phyloP scores from a whole-genome alignment of 2,113 vertebrate species.

The Grammomys dolichurus region DNA sequence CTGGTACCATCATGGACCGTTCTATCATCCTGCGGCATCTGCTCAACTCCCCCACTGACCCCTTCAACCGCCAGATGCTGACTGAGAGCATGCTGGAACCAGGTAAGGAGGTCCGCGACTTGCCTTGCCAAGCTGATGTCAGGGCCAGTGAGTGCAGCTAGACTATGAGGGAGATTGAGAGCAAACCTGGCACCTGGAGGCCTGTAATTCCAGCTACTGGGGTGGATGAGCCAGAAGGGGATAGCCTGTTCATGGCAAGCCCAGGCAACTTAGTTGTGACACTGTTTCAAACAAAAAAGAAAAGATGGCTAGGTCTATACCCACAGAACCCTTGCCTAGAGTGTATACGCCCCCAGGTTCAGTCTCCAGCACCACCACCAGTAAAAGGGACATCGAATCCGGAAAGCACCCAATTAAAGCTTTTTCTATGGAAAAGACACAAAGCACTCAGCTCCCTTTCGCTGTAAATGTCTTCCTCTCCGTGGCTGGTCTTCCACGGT shows the following conservation, averaged over 20 bases:
- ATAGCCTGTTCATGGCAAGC: background rate
- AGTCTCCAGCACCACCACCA: background rate
- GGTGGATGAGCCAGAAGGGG: background rate
- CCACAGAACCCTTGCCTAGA: background rate
- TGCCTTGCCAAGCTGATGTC: fast-evolving
- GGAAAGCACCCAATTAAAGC: background rate
- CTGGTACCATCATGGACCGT: constrained; percentile 98
- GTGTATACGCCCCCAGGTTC: background rate
- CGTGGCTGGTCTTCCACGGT: background rate
- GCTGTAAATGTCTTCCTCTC: background rate
- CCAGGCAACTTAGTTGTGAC: background rate
- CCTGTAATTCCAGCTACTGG: background rate
- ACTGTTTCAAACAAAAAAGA: background rate
- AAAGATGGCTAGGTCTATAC: background rate
- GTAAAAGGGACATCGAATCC: background rate
- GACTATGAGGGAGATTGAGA: background rate
- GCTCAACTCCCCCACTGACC: constrained; percentile 98
- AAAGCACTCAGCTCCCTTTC: background rate
- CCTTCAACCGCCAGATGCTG: constrained; percentile 97
- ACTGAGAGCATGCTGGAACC: constrained; percentile 98
- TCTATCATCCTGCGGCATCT: constrained; percentile 97
- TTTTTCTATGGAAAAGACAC: background rate
- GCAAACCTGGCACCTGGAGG: background rate
- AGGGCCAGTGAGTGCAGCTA: fast-evolving
- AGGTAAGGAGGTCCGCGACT: constrained; percentile 86